Base-by-base conservation (phyloP, 2,888 invertebrate species). In the Pemphredon lugubris region DNA sequence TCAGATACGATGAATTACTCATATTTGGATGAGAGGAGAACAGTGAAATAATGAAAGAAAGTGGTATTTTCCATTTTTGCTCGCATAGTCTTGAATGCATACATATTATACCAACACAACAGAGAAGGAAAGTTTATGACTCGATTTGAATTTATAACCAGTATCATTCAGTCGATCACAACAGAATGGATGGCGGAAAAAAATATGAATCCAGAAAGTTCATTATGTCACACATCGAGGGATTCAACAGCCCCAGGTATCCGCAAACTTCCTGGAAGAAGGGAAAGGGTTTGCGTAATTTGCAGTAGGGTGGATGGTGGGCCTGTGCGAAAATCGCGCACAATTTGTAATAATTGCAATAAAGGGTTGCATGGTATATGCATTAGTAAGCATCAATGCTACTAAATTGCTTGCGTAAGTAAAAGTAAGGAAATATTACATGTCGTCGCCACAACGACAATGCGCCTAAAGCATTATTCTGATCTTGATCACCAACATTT, bases 1-100 rank as follows among this genome's bases (percentile, higher is more conserved):
- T 82, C 75, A 30, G 83, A 83, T 55, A 81, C 70, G 65, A 83
- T 83, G 81, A 18, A 78, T n/a, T 83, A 75, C 59, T 32, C 60
- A 34, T 83, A 82, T 66, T 73, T 83, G 39, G 82, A 83, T 54
- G 77, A 81, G 73, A 40, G 82, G 67, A 80, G 74, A 66, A 68
- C 75, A 14, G 47, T 81, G 16, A 82, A 83, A 74, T 82, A 60
- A 67, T 83, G 79, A 77, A 83, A 82, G 48, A 84, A 82, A 68
- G 73, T 81, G 47, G 73, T 71, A 32, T 79, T 83, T 70, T 78
- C 76, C 65, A 74, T 81, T 48, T 78, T 83, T 61, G 47, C 69
- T 34, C 61, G 75, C 63, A 82, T 82, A 79, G 72, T 81, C 16
- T 50, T 81, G 44, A 82, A 82, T 66, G 47, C 80, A 18, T 84